Evolutionary conservation across 2,888 invertebrate species (phyloP).

Genomic region (Ametastegia equiseti): DNA sequence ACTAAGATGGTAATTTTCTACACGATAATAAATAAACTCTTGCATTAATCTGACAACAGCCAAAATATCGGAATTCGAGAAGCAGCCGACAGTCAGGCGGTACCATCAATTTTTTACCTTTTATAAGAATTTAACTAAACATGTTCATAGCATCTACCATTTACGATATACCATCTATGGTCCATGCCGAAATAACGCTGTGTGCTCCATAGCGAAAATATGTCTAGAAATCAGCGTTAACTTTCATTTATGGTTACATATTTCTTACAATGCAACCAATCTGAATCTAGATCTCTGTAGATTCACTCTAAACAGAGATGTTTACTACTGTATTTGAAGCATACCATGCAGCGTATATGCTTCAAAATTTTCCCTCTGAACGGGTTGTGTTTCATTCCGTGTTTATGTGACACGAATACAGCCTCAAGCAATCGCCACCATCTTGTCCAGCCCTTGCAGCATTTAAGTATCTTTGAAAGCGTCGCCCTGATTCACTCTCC

Average conservation of each 20-base stretch:
- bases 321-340: constrained; percentile 11
- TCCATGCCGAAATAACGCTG: background rate
- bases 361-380: background rate
- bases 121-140: background rate
- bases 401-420: constrained; percentile 85
- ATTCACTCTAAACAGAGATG: background rate
- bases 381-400: constrained; percentile 77
- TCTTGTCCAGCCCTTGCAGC: constrained; percentile 92
- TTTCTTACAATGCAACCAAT: background rate
- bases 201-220: background rate
- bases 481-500: constrained; percentile 84
- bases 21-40: background rate
- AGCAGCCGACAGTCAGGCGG: background rate
- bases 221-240: background rate
- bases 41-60: background rate
- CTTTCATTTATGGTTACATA: background rate
- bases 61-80: background rate
- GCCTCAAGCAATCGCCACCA: constrained; percentile 83
- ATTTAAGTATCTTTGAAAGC: constrained; percentile 88
- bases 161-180: background rate
- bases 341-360: background rate
- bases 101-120: background rate
- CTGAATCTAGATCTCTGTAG: background rate
- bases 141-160: background rate
- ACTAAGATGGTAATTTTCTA: background rate